Evolutionary conservation across 2,113 vertebrate genomes (phyloP).

Genomic region (Glareola pratincola): DNA sequence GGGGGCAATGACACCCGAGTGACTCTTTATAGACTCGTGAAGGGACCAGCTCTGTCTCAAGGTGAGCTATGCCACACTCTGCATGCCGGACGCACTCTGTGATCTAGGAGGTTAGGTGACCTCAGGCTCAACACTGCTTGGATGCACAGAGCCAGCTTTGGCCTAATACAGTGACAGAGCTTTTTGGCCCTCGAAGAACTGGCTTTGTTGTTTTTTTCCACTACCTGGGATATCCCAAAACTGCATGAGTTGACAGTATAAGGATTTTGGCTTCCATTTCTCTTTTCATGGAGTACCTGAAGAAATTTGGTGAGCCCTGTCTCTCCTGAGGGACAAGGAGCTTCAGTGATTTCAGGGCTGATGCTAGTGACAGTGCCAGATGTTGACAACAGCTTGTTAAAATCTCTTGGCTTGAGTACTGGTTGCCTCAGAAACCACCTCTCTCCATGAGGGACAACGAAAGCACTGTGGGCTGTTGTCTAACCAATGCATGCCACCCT

Average conservation of each 20-base stretch:
- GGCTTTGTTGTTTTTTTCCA: background rate
- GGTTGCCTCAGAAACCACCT: background rate
- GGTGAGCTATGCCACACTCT: background rate
- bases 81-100: fast-evolving
- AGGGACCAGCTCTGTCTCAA: background rate
- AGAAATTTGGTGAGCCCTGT: background rate
- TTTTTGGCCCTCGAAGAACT: background rate
- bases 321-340: background rate
- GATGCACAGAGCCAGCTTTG: background rate
- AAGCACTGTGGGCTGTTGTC: background rate
- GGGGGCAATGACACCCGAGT: background rate
- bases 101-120: background rate
- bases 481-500: background rate
- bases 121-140: background rate
- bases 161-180: background rate
- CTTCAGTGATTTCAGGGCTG: background rate
- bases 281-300: background rate
- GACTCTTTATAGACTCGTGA: background rate
- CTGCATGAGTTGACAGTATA: background rate
- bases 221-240: background rate
- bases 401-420: background rate
- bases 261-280: background rate
- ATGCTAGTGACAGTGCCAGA: background rate
- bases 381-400: background rate
- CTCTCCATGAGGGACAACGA: background rate